These are phyloP conservation scores for Apamea monoglypha DNA, from an alignment of 2,888 invertebrate species.

Conservation along the genomic window DNA sequence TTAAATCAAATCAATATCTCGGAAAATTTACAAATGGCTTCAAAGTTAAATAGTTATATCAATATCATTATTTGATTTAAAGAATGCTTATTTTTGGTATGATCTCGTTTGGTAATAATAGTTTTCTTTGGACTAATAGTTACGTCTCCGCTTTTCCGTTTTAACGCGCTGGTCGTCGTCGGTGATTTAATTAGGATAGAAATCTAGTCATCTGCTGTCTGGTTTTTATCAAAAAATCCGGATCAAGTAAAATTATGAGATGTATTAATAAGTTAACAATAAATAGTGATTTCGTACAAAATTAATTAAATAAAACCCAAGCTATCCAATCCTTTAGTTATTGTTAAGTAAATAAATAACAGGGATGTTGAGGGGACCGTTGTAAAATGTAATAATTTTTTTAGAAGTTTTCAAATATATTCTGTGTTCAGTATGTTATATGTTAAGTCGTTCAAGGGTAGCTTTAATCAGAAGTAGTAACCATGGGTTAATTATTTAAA, in stretches of 20 bases:
- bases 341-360: constrained; percentile 5
- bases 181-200: constrained; percentile 33
- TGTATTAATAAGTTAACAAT: background rate
- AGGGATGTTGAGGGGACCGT: background rate
- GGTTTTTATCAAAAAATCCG: background rate
- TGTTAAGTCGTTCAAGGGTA: background rate
- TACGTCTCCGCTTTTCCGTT: constrained; percentile 26
- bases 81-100: constrained; percentile 17
- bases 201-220: constrained; percentile 4
- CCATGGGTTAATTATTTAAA: constrained; percentile 13
- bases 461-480: constrained; percentile 6
- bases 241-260: background rate
- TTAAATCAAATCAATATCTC: background rate
- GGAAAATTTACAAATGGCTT: background rate
- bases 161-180: background rate
- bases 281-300: background rate
- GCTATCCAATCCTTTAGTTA: background rate
- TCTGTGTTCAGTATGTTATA: background rate
- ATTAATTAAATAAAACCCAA: constrained; percentile 1
- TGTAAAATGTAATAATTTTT: constrained; percentile 3
- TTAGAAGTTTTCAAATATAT: background rate
- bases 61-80: constrained; percentile 14
- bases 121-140: constrained; percentile 10
- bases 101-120: background rate
- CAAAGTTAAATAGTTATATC: background rate